phyloP scores from a whole-genome alignment of 2,888 invertebrate genomes.

The Eucera pruinosa region DNA sequence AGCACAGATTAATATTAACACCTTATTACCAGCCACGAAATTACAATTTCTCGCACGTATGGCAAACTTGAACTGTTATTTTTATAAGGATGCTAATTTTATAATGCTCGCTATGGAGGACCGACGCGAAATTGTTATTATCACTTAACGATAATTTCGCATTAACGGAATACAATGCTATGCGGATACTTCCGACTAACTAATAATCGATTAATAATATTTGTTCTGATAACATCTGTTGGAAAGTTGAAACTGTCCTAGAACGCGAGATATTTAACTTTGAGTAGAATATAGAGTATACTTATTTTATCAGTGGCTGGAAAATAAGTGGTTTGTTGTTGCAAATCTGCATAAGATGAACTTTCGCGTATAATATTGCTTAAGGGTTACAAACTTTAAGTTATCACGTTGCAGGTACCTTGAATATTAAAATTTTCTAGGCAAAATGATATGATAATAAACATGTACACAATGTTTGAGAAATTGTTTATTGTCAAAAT shows the following conservation, averaged over 20 bases:
- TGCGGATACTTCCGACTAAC: background rate
- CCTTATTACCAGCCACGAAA: conserved; percentile 43
- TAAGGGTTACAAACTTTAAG: too few relatives aligned
- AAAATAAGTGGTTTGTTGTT: background rate
- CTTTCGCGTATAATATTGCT: too few relatives aligned
- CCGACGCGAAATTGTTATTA: conserved; percentile 24
- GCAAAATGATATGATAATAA: too few relatives aligned
- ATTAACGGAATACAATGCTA: background rate
- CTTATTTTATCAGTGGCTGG: background rate
- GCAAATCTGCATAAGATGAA: too few relatives aligned
- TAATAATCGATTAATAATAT: conserved; percentile 35
- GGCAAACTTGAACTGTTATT: conserved; percentile 9
- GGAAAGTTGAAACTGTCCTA: conserved; percentile 23
- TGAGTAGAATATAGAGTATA: too few relatives aligned
- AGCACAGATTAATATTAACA: conserved; percentile 53
- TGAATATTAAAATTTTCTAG: too few relatives aligned
- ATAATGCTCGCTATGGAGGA: background rate
- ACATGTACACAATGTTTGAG: too few relatives aligned
- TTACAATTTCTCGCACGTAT: conserved; percentile 33
- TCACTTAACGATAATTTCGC: conserved; percentile 7
- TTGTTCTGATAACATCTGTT: background rate
- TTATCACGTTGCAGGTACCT: too few relatives aligned
- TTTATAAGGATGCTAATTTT: conserved; percentile 23
- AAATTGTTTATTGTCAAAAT: too few relatives aligned
- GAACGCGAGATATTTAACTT: too few relatives aligned